These are phyloP conservation scores for Leptopterna dolabrata DNA, from an alignment of 2,888 invertebrate genomes.

Conservation along the genomic window DNA sequence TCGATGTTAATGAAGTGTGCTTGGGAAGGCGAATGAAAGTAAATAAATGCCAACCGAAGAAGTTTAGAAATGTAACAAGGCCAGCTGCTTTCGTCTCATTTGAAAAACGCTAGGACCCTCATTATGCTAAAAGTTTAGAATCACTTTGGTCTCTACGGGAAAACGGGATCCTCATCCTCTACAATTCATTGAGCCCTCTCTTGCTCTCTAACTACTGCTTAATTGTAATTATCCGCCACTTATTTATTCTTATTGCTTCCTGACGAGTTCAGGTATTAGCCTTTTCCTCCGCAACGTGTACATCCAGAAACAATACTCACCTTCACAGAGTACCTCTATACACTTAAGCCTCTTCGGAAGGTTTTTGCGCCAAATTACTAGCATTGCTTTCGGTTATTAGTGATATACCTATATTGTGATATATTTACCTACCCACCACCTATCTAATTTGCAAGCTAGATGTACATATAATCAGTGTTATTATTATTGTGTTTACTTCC, in stretches of 20 bases:
- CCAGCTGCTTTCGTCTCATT: neutral
- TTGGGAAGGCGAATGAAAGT: neutral
- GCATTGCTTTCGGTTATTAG: too few species aligned
- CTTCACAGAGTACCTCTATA: neutral
- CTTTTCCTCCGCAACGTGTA: neutral
- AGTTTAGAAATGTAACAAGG: neutral
- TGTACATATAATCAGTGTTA: too few species aligned
- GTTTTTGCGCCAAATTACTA: neutral
- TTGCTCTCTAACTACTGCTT: neutral
- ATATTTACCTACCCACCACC: too few species aligned
- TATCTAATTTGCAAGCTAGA: too few species aligned
- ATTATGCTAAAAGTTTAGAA: neutral
- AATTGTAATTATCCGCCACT: constrained; percentile 24
- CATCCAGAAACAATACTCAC: neutral
- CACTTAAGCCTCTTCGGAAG: neutral
- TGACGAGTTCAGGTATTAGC: constrained; percentile 26
- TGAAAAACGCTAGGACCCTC: neutral
- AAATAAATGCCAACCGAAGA: neutral
- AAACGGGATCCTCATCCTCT: neutral
- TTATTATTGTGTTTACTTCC: too few species aligned
- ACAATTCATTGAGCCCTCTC: neutral
- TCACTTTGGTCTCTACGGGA: neutral
- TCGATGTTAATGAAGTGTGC: too few species aligned
- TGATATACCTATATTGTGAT: too few species aligned
- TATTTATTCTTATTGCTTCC: constrained; percentile 11